Evolutionary conservation across 2,113 vertebrate genomes (phyloP), one percentile per base, ranked within the genome.

Genomic region (Deroptyus accipitrinus): DNA sequence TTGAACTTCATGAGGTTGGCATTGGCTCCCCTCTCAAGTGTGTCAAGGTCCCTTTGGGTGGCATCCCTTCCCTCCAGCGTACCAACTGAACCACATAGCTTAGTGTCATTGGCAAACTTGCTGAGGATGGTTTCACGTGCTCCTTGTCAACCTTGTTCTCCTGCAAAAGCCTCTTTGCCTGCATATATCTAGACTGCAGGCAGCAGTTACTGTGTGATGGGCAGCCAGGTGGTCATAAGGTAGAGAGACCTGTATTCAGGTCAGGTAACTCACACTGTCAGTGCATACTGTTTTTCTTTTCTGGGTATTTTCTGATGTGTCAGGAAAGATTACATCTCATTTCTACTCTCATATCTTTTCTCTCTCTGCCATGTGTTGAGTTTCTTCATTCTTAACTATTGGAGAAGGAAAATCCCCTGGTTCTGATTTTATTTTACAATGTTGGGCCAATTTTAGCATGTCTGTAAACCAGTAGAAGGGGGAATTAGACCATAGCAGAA

Each of bases 401-500:
- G 35, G 55, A 76, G 46, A 88, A 51, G 49, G 61, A 90, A 75
- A 51, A 51, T 44, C 4, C 31, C 78, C 6, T 39, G 10, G 35
- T 17, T 10, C 30, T 0, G 11, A 37, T 52, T 78, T 44, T 63
- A 30, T 83, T 96, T 96, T 83, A 59, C 48, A 37, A 31, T 46
- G 17, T 66, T 91, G 83, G 35, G 31, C 95, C 77, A 82, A 64
- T 42, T 64, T 90, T 83, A 94, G 39, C 27, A 18, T 30, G 66
- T 39, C 67, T 88, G 49, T 84, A 90, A 93, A 83, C 68, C 15
- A n/a, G 37, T 9, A 39, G 75, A 74, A 88, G 51, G 37, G 10
- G 46, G 46, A 80, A 62, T 68, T 77, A 61, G 61, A 87, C 82
- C 79, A 28, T 17, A 70, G 92, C 39, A 94, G 91, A 95, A 96